phyloP scores from a whole-genome alignment of 35 echinoderm and acorn worm genomes.

The Holothuria glaberrima region DNA sequence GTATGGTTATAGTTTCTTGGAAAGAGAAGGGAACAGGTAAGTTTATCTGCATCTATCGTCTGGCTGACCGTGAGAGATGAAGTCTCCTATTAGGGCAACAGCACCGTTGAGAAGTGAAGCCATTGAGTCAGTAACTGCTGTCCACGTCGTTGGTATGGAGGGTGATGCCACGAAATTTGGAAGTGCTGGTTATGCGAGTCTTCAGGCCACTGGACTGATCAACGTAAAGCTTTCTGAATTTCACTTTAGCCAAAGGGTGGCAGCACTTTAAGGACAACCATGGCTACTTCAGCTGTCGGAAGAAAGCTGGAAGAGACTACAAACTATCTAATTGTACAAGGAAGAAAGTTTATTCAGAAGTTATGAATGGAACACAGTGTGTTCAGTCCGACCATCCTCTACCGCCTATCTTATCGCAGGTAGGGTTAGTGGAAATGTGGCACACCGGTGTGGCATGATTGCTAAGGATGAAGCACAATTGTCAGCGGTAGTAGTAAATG shows the following conservation, averaged over 20 bases:
- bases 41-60: neutral
- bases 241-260: conserved; percentile 23
- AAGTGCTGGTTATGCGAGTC: conserved; percentile 53
- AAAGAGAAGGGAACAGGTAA: conserved; percentile 12
- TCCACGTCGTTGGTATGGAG: too few relatives aligned
- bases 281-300: conserved; percentile 63
- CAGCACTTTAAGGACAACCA: conserved; percentile 54
- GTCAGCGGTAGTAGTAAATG: conserved; percentile 16
- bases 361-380: conserved; percentile 20
- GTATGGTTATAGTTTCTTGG: conserved; percentile 53
- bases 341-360: conserved; percentile 43
- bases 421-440: conserved; percentile 20
- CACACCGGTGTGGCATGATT: neutral
- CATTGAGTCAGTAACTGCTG: neutral
- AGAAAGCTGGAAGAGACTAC: conserved; percentile 59
- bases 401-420: conserved; percentile 6
- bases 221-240: neutral
- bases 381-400: conserved; percentile 21
- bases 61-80: conserved; percentile 1
- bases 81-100: neutral
- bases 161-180: neutral
- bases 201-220: conserved; percentile 36
- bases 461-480: conserved; percentile 7
- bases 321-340: conserved; percentile 31
- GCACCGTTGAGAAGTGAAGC: neutral